Evolutionary conservation across 2,113 vertebrate genomes (phyloP).

Genomic region (Sylvietta virens): DNA sequence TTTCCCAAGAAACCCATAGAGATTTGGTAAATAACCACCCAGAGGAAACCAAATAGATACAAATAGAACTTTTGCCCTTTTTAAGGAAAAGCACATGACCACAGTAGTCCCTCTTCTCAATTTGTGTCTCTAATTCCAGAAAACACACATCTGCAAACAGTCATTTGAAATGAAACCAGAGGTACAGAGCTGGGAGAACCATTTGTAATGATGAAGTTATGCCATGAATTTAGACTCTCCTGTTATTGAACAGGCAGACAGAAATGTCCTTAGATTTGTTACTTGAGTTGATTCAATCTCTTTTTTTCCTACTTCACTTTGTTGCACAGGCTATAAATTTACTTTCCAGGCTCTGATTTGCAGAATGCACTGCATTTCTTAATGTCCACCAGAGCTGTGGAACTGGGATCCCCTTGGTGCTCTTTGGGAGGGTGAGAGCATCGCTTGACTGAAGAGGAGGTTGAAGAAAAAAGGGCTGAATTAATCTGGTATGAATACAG

Average conservation of each 20-base stretch:
- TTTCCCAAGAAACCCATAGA: constrained; percentile 55
- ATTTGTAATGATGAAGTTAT: constrained; percentile 10
- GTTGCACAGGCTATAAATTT: background rate
- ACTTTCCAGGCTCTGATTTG: background rate
- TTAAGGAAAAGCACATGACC: constrained; percentile 42
- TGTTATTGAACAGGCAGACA: background rate
- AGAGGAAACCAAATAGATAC: constrained; percentile 37
- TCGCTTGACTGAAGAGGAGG: background rate
- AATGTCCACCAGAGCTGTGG: background rate
- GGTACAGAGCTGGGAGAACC: constrained; percentile 2
- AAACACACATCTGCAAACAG: constrained; percentile 47
- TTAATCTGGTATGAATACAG: background rate
- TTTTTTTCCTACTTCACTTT: background rate
- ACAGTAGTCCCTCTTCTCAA: constrained; percentile 10
- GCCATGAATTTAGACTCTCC: background rate
- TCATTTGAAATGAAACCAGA: constrained; percentile 10
- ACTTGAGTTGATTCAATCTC: background rate
- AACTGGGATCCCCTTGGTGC: background rate
- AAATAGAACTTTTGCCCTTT: constrained; percentile 47
- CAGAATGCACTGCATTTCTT: background rate
- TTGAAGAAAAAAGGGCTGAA: background rate
- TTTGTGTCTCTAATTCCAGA: constrained; percentile 26
- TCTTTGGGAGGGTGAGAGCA: background rate
- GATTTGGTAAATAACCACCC: constrained; percentile 56
- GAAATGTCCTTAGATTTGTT: background rate